phyloP scores from a whole-genome alignment of 2,113 vertebrate species.

The Sturnus vulgaris region DNA sequence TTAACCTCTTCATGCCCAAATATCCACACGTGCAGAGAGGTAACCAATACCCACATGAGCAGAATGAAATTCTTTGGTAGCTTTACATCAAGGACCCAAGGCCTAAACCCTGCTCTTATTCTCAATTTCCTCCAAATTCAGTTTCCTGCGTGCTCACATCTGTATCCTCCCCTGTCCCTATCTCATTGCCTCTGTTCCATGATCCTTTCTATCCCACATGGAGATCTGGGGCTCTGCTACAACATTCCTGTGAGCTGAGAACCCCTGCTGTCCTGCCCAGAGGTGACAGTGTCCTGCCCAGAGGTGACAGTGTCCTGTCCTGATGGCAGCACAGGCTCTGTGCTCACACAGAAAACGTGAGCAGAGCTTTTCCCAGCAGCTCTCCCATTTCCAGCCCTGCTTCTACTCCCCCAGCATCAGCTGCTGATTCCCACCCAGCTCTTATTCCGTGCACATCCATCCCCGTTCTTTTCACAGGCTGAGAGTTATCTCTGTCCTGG shows the following conservation, averaged over 20 bases:
- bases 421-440: background rate
- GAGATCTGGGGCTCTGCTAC: background rate
- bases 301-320: background rate
- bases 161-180: background rate
- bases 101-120: background rate
- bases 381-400: background rate
- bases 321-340: background rate
- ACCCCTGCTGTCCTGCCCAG: background rate
- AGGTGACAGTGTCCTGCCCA: background rate
- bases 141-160: background rate
- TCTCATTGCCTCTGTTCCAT: background rate
- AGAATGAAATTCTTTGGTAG: background rate
- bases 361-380: background rate
- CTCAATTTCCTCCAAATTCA: background rate
- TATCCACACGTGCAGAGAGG: rapidly evolving
- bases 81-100: background rate
- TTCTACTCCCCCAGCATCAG: background rate
- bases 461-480: background rate
- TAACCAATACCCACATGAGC: rapidly evolving
- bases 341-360: rapidly evolving
- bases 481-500: background rate
- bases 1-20: background rate
- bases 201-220: rapidly evolving
- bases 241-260: rapidly evolving
- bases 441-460: background rate